These are phyloP conservation scores for Martes flavigula DNA, from an alignment of 2,797 vertebrate species.

Conservation along the genomic window DNA sequence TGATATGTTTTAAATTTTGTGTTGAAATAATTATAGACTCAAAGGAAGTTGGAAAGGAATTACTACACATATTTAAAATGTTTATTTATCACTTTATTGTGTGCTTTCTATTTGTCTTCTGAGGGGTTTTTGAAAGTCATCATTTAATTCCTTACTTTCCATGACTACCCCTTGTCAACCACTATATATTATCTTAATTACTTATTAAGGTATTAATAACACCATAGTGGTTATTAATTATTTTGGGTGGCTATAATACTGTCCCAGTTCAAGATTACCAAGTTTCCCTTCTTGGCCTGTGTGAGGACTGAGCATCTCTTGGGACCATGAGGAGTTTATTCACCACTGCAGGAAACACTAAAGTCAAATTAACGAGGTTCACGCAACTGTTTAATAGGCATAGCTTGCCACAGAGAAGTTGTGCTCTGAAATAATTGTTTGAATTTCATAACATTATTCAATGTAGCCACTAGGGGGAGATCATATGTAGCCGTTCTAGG, in stretches of 20 bases:
- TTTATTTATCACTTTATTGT: not conserved
- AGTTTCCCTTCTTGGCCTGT: not conserved
- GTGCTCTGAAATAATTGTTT: not conserved
- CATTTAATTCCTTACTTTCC: not conserved
- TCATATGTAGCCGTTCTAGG: not conserved
- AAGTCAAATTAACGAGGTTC: not conserved
- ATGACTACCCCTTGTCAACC: not conserved
- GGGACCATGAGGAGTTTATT: not conserved
- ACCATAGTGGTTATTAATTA: not conserved
- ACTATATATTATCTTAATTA: not conserved
- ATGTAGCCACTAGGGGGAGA: constrained; percentile 65
- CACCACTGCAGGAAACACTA: not conserved
- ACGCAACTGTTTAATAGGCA: not conserved
- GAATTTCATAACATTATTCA: not conserved
- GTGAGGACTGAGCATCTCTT: too few relatives aligned
- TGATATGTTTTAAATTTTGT: not conserved
- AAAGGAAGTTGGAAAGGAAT: constrained; percentile 7
- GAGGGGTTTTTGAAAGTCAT: not conserved
- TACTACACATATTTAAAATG: not conserved
- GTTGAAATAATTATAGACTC: not conserved
- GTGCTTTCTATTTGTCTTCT: not conserved
- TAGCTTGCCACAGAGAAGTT: not conserved
- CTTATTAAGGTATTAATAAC: not conserved
- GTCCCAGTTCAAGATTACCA: not conserved
- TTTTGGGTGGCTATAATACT: not conserved